Evolutionary conservation across 2,888 invertebrate species (phyloP), one percentile per base, ranked within the genome.

Genomic region (Tanytarsus gracilentus): DNA sequence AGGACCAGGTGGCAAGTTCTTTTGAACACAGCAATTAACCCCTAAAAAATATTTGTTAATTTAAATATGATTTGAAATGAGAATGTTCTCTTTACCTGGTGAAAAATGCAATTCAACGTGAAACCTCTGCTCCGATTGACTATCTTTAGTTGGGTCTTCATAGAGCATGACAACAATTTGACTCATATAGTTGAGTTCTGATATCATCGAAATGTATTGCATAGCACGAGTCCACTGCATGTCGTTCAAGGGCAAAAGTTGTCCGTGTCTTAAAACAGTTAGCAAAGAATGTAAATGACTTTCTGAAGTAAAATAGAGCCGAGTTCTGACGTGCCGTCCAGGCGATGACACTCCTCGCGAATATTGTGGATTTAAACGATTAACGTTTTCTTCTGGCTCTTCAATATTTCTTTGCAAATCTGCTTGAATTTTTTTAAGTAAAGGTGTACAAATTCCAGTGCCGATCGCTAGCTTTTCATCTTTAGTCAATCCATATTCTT

Each of bases 281-380:
- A 99, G 82, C 63, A 99, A 76, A 8, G 97, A 98, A 76, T 99
- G 99, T 63, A 99, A 94, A 76, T 99, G 99, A 71, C 95, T 95
- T 78, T 99, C 99, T 72, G 96, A 97, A 2, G 99, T 99, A 75
- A 99, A 99, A 77, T 99, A 99, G 40, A 99, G 80, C n/a, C 99
- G 82, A 6, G 98, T 99, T 64, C 98, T 82, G 25, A 99, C 99
- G 77, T 99, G 98, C 44, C 99, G 80, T 49, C 97, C 95, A 25
- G 99, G 99, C 68, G 96, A 95, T 39, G 96, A 93, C 64, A 99
- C 98, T 40, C 98, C 98, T 73, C 95, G 94, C 21, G 95, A 95
- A 76, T 97, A 98, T 80, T 92, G 85, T 3, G 98, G 97, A 78
- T 99, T 97, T 21, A 99, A 77, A 64, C 98, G 80, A 70, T 98